Percentiles rank a stretch among this genome's conserved stretches.
These are phyloP conservation scores for Rhagoletis pomonella DNA, from an alignment of 1,140 invertebrate species.

Conservation along the genomic window DNA sequence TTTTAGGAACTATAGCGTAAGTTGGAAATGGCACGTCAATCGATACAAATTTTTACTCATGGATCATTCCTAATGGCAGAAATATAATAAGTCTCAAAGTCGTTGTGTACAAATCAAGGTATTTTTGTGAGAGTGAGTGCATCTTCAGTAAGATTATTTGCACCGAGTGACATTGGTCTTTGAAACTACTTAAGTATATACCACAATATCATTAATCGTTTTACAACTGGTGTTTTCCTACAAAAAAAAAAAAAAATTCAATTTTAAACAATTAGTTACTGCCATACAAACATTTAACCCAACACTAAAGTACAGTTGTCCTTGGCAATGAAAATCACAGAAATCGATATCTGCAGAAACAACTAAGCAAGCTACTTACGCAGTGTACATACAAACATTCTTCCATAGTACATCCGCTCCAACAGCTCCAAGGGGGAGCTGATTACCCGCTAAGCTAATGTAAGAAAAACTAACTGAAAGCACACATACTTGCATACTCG, in stretches of 20 bases:
- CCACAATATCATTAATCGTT: not conserved
- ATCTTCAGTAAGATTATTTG: too few relatives aligned
- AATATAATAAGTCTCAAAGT: too few relatives aligned
- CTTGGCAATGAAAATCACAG: not conserved
- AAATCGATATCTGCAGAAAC: conserved; percentile 6
- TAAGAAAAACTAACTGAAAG: not conserved
- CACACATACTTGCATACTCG: not conserved
- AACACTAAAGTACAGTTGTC: not conserved
- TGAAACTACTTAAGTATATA: not conserved
- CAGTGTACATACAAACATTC: not conserved
- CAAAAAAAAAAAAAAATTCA: not conserved
- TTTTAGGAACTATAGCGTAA: not conserved
- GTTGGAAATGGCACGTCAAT: too few relatives aligned
- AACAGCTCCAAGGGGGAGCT: not conserved
- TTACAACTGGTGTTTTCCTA: not conserved
- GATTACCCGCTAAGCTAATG: not conserved
- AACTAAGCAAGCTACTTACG: not conserved
- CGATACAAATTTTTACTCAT: too few relatives aligned
- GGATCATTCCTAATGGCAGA: too few relatives aligned
- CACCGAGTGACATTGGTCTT: not conserved
- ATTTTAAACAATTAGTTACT: not conserved
- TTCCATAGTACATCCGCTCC: not conserved
- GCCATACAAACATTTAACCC: not conserved
- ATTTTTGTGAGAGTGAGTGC: too few relatives aligned
- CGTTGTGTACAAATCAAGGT: too few relatives aligned